Evolutionary conservation across 1,140 invertebrate species (phyloP).

Genomic region (Lepidurus arcticus): DNA sequence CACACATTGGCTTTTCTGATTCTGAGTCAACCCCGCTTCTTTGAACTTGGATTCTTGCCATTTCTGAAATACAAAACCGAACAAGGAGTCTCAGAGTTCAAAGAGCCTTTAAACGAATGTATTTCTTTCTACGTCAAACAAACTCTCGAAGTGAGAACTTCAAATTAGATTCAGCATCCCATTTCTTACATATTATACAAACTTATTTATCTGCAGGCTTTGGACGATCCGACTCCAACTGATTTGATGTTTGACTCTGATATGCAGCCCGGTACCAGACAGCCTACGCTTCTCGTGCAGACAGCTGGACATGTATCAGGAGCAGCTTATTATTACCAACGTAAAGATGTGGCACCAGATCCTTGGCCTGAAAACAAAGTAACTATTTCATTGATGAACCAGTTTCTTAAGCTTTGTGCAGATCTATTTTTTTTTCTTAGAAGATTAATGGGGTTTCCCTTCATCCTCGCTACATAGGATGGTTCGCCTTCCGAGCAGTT

Average conservation of each 20-base stretch:
- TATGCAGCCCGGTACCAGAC: constrained; percentile 44
- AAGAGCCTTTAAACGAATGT: constrained; percentile 35
- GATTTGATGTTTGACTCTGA: constrained; percentile 52
- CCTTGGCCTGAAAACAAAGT: constrained; percentile 33
- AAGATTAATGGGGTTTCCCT: constrained; percentile 52
- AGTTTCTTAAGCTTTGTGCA: background rate
- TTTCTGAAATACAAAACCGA: constrained; percentile 38
- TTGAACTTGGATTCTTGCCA: constrained; percentile 52
- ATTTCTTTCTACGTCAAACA: constrained; percentile 27
- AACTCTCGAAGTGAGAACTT: constrained; percentile 19
- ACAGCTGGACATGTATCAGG: constrained; percentile 55
- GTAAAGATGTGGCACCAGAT: constrained; percentile 34
- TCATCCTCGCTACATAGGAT: constrained; percentile 54
- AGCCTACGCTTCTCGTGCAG: constrained; percentile 53
- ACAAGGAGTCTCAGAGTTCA: constrained; percentile 6
- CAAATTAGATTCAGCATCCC: background rate
- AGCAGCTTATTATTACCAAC: constrained; percentile 52
- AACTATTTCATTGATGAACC: background rate
- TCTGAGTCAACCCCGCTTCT: constrained; percentile 52
- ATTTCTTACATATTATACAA: background rate
- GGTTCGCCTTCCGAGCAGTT: constrained; percentile 54
- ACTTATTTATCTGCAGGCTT: background rate
- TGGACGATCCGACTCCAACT: background rate
- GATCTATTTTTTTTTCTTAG: constrained; percentile 31
- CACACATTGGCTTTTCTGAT: constrained; percentile 49